Evolutionary conservation across 2,113 vertebrate genomes (phyloP), one percentile per base, ranked within the genome.

Genomic region (Diadophis punctatus): DNA sequence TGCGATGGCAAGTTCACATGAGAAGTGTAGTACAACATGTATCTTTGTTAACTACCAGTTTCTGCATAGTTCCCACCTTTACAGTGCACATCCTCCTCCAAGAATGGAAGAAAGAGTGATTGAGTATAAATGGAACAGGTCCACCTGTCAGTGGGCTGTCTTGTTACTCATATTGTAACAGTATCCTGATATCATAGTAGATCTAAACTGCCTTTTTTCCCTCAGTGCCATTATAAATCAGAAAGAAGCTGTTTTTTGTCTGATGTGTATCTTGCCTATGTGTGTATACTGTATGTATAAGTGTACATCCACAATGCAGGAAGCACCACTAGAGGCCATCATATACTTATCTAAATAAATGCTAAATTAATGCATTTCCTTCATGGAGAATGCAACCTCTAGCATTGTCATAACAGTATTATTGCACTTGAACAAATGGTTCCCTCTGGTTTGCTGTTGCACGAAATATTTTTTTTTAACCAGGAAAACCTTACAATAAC

Each of bases 71-170:
- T 94, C 60, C 91, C 87, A 20, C 89, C n/a, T 0, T 0, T 2
- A 8, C 0, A 0, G 51, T 48, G 0, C 20, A 68, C 46, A 60
- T 60, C 74, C 18, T 90, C 52, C 91, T 94, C 1, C 0, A 22
- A 3, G 0, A 14, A 60, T 0, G 5, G 93, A 80, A 48, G 86
- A 92, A 94, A 93, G 49, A 80, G 84, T 63, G 27, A 34, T 11
- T 88, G 90, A 68, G 68, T 93, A 4, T 43, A 80, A 93, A 92
- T 0, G 1, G 53, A 94, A 39, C 46, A 20, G 88, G 23, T 91
- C 86, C 0, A 2, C 88, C 97, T 97, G 93, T 95, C 94, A 92
- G 91, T 3, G 63, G 39, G n/a, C 94, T 96, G 95, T 92, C 96
- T 95, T 95, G 92, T 96, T 95, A 94, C 91, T 93, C 92, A 0